Evolutionary conservation across 2,888 invertebrate species (phyloP).

Genomic region (Tenthredo amoena): DNA sequence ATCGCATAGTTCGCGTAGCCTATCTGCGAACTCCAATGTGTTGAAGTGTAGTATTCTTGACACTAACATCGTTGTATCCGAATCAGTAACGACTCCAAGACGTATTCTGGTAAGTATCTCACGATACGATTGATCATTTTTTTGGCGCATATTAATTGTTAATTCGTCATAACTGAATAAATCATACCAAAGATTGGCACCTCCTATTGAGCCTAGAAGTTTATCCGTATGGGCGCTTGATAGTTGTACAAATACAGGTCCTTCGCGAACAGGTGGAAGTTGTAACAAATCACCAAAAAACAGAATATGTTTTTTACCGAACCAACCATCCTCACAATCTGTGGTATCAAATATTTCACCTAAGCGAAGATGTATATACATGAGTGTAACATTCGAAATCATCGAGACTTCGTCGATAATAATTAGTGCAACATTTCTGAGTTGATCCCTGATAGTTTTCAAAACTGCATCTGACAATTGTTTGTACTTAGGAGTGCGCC

Average conservation of each 20-base stretch:
- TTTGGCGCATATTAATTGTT: constrained; percentile 66
- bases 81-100: background rate
- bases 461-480: constrained; percentile 59
- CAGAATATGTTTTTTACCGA: constrained; percentile 21
- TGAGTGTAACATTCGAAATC: constrained; percentile 63
- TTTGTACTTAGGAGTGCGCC: too few species aligned
- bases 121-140: constrained; percentile 60
- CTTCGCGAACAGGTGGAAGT: constrained; percentile 51
- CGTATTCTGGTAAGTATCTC: constrained; percentile 59
- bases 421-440: constrained; percentile 64
- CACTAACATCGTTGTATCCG: too few species aligned
- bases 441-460: constrained; percentile 61
- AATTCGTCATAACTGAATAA: constrained; percentile 68
- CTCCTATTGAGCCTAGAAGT: constrained; percentile 61
- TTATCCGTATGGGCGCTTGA: constrained; percentile 56
- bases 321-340: constrained; percentile 59
- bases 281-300: constrained; percentile 67
- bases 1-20: too few species aligned
- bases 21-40: too few species aligned
- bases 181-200: constrained; percentile 63
- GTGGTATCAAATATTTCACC: constrained; percentile 67
- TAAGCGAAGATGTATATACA: constrained; percentile 64
- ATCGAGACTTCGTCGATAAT: constrained; percentile 68
- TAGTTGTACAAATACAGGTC: constrained; percentile 65
- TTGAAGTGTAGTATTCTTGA: too few species aligned